Conservation (phyloP, 2,797 vertebrate genomes). For the Sylvilagus floridanus region DNA sequence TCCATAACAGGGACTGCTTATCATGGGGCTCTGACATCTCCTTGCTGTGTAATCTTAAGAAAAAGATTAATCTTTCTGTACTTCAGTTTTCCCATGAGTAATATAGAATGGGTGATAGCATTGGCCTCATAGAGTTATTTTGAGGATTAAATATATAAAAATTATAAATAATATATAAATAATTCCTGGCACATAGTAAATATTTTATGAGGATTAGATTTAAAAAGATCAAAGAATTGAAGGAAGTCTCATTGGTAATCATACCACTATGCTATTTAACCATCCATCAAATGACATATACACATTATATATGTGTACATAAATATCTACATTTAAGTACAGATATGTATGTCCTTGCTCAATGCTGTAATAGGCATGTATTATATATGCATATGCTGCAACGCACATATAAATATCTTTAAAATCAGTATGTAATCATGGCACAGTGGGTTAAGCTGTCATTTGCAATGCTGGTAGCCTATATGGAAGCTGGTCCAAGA, state of each 20-base stretch:
- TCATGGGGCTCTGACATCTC: not conserved
- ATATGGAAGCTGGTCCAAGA: too few relatives aligned
- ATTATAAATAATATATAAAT: not conserved
- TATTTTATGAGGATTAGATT: not conserved
- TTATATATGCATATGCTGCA: not conserved
- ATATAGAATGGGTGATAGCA: not conserved
- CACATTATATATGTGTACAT: too few relatives aligned
- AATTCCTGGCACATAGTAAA: not conserved
- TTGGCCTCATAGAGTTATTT: not conserved
- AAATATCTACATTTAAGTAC: too few relatives aligned
- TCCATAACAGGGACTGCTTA: not conserved
- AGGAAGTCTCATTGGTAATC: not conserved
- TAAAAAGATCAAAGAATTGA: not conserved
- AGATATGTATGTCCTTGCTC: not conserved
- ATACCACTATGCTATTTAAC: not conserved
- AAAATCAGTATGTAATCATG: not conserved
- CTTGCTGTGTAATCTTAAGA: not conserved
- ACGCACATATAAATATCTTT: not conserved
- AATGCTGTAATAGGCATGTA: not conserved
- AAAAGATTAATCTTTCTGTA: not conserved
- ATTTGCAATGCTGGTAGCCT: too few relatives aligned
- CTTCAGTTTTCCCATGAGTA: not conserved
- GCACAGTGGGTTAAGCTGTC: too few relatives aligned
- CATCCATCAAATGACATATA: not conserved
- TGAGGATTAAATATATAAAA: not conserved